Conservation (phyloP, 2,797 vertebrate species). For the Triplophysa bombifrons region DNA sequence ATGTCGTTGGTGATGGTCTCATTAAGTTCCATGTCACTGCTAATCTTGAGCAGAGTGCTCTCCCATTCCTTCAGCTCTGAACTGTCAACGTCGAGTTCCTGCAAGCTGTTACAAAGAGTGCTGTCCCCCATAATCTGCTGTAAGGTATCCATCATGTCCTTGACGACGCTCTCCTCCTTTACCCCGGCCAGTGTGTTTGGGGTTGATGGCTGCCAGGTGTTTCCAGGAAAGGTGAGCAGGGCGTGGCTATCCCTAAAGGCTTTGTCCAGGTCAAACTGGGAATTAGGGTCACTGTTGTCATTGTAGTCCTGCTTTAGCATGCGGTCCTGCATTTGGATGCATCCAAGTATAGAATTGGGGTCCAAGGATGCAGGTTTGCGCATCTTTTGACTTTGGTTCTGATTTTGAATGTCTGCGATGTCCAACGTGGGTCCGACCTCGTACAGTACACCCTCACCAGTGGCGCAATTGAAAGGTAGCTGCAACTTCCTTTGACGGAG, state of each 20-base stretch:
- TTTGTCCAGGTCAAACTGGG: slow-evolving; percentile 59
- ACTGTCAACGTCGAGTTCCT: slow-evolving; percentile 54
- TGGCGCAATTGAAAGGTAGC: slow-evolving; percentile 75
- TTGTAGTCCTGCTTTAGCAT: slow-evolving; percentile 49
- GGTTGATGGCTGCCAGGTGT: slow-evolving; percentile 60
- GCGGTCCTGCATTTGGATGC: slow-evolving; percentile 66
- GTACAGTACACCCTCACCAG: slow-evolving; percentile 76
- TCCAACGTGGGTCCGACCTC: slow-evolving; percentile 58
- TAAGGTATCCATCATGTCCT: slow-evolving; percentile 73
- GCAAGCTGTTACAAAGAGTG: slow-evolving; percentile 61
- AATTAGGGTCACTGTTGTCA: slow-evolving; percentile 37
- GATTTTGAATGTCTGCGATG: slow-evolving; percentile 44
- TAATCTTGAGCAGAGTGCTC: slow-evolving; percentile 71
- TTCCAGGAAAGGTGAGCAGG: slow-evolving; percentile 68
- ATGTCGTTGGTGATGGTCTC: slow-evolving; percentile 67
- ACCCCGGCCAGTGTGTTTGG: slow-evolving; percentile 2
- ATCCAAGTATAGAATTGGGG: slow-evolving; percentile 70
- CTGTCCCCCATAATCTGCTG: slow-evolving; percentile 70
- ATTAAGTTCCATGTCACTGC: slow-evolving; percentile 56
- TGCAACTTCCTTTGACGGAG: slow-evolving; percentile 71
- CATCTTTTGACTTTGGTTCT: slow-evolving; percentile 63
- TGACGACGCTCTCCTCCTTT: slow-evolving; percentile 65
- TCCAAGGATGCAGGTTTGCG: slow-evolving; percentile 48
- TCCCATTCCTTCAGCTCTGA: slow-evolving; percentile 77
- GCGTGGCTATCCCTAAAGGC: slow-evolving; percentile 71